Evolutionary conservation across 2,888 invertebrate genomes (phyloP).

Genomic region (Cephus runcator): DNA sequence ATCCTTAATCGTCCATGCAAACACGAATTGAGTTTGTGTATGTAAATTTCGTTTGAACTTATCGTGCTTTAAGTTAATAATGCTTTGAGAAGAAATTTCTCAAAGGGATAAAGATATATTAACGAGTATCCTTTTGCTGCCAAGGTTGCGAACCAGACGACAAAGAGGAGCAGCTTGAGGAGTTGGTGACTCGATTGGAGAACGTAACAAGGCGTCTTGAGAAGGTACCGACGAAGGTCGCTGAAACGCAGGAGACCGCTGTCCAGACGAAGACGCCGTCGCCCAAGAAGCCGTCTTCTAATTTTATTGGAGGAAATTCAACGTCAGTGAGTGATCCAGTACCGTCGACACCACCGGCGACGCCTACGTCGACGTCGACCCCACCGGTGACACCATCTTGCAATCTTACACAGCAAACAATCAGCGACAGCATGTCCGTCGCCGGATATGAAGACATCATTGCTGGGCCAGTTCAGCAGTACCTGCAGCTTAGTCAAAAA

Average conservation of each 20-base stretch:
- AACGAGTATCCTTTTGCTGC: neutral
- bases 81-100: neutral
- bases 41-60: neutral
- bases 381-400: constrained; percentile 20
- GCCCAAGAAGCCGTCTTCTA: constrained; percentile 33
- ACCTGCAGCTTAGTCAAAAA: constrained; percentile 78
- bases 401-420: constrained; percentile 39
- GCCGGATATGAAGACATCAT: constrained; percentile 80
- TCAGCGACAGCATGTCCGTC: constrained; percentile 74
- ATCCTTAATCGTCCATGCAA: neutral
- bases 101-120: neutral
- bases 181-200: constrained; percentile 79
- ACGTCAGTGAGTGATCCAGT: constrained; percentile 6
- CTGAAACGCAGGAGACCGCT: constrained; percentile 46
- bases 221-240: constrained; percentile 53
- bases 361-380: constrained; percentile 46
- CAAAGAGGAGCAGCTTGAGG: constrained; percentile 70
- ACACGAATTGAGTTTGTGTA: neutral
- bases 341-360: constrained; percentile 35
- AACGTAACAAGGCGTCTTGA: constrained; percentile 79
- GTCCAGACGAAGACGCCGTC: constrained; percentile 57
- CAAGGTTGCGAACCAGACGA: constrained; percentile 55
- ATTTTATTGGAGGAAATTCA: constrained; percentile 24
- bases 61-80: neutral
- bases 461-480: constrained; percentile 76